Evolutionary conservation across 2,888 invertebrate genomes (phyloP), one percentile per base, ranked within the genome.

Genomic region (Steinernema scapterisci): DNA sequence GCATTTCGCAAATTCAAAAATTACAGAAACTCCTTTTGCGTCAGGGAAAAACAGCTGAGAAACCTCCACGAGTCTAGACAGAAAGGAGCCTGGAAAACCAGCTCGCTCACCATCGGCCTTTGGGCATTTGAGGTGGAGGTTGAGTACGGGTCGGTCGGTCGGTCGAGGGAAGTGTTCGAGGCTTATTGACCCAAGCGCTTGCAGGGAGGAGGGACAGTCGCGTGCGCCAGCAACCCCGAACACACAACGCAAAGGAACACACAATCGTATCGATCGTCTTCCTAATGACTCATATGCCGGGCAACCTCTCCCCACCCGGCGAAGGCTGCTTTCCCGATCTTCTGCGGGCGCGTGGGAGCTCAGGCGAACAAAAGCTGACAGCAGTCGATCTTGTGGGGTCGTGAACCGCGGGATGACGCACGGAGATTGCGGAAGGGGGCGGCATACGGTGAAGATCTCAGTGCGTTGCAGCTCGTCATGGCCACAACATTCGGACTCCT

Each of bases 141-240:
- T 63, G 16, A 25, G 63, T 63, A 63, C 63, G 63, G 63, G 63
- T 63, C 25, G 16, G 52, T 21, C 25, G 16, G 52, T 21, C 38
- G 38, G 38, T 38, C 38, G 38, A 38, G 38, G 38, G 38, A n/a
- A n/a, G n/a, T n/a, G n/a, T n/a, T 27, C 1, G 63, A 16, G 63
- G 63, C 63, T 63, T 63, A 63, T 63, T 63, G 63, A 63, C 63
- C 63, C 48, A 19, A 16, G 2, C 63, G 63, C 63, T 63, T 63
- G 63, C 63, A 63, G 63, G 27, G 63, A 38, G 63, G 63, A 63
- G 63, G 63, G 31, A 63, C 63, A 63, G 63, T 63, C 63, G 38
- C 16, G 31, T 16, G 25, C 63, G 31, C 63, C 48, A 16, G 5
- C 16, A 16, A 19, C 16, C 48, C 13, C 48, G 48, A 48, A 48